A percentile compares a stretch with the other conserved stretches of the same genome.
These are phyloP conservation scores for Cephus pulcher DNA, from an alignment of 2,888 invertebrate genomes.

Conservation along the genomic window DNA sequence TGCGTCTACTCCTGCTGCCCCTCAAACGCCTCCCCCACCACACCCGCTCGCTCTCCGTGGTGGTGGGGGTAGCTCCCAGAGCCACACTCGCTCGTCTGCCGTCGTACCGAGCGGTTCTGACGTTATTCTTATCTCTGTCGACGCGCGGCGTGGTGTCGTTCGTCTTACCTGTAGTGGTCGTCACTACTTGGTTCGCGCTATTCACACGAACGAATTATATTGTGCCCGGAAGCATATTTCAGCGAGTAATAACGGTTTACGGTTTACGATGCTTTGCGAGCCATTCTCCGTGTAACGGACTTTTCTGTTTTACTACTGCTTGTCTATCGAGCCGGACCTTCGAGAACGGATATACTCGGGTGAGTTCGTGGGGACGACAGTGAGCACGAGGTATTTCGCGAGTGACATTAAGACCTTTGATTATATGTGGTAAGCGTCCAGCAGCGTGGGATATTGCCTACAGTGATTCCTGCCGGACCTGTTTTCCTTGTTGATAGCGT, in stretches of 20 bases:
- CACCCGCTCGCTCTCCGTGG: constrained; percentile 20
- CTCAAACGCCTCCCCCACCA: constrained; percentile 16
- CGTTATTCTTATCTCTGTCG: constrained; percentile 28
- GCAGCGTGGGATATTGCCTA: background rate
- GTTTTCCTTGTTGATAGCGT: background rate
- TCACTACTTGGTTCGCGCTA: background rate
- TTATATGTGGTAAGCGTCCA: background rate
- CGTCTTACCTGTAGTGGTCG: constrained; percentile 4
- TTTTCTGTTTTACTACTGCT: background rate
- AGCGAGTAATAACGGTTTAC: background rate
- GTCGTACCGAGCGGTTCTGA: constrained; percentile 58
- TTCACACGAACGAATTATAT: background rate
- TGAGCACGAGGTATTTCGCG: background rate
- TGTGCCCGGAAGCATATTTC: background rate
- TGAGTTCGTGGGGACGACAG: background rate
- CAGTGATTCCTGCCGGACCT: background rate
- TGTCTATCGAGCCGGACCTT: background rate
- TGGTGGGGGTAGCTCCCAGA: constrained; percentile 54
- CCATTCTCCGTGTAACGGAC: background rate
- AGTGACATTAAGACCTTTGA: background rate
- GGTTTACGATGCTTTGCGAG: background rate
- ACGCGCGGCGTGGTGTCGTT: constrained; percentile 40
- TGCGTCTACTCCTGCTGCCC: background rate
- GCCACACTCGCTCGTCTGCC: constrained; percentile 64
- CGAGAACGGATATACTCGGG: background rate